Conservation (phyloP, 1,140 invertebrate genomes). For the Macrobrachium rosenbergii region DNA sequence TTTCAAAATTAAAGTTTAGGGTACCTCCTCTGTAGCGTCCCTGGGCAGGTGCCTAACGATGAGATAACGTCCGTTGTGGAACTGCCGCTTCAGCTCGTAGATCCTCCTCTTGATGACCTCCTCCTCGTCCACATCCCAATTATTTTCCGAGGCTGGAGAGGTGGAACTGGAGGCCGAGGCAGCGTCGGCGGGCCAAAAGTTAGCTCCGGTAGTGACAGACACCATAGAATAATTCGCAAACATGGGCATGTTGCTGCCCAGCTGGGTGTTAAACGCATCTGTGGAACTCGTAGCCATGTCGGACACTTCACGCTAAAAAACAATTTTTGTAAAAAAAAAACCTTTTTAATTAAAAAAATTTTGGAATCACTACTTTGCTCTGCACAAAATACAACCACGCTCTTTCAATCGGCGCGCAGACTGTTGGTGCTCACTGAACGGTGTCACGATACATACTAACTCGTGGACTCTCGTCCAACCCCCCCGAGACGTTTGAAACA, state of each 20-base stretch:
- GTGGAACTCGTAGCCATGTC: slow-evolving; percentile 68
- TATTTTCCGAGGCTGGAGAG: slow-evolving; percentile 69
- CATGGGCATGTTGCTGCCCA: slow-evolving; percentile 65
- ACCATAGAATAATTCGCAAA: slow-evolving; percentile 68
- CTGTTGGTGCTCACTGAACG: neutral
- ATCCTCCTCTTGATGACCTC: slow-evolving; percentile 70
- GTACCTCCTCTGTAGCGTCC: slow-evolving; percentile 72
- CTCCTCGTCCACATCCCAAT: slow-evolving; percentile 70
- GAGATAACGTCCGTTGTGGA: slow-evolving; percentile 71
- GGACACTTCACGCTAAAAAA: neutral
- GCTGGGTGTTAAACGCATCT: slow-evolving; percentile 66
- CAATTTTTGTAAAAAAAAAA: neutral
- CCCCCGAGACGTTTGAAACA: slow-evolving; percentile 36
- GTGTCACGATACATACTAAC: slow-evolving; percentile 51
- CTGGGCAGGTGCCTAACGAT: slow-evolving; percentile 72
- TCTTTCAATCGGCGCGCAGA: neutral
- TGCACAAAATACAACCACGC: neutral
- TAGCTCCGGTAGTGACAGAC: slow-evolving; percentile 67
- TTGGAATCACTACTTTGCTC: neutral
- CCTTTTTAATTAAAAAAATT: neutral
- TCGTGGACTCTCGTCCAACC: neutral
- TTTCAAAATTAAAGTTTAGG: too few species aligned
- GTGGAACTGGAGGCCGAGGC: slow-evolving; percentile 24
- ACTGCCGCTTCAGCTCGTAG: slow-evolving; percentile 70
- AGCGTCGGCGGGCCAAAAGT: slow-evolving; percentile 67